A percentile compares a stretch with the other conserved stretches of the same genome.
These are phyloP conservation scores for Mormyrus lacerda DNA, from an alignment of 2,113 vertebrate genomes.

Conservation along the genomic window DNA sequence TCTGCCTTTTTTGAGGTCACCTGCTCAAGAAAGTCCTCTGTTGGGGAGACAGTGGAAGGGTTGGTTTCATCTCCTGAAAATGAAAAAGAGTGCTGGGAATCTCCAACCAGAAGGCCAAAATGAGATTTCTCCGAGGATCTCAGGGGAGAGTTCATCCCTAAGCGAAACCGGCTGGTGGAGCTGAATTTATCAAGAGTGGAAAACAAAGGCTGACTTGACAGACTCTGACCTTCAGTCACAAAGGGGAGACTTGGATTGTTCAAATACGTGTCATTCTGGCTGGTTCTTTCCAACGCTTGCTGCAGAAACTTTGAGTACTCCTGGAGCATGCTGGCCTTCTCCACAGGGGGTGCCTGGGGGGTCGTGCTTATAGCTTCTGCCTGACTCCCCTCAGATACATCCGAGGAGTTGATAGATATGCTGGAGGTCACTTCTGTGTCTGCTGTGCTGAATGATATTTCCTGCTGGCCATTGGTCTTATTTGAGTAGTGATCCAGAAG, in stretches of 20 bases:
- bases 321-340: slow-evolving; percentile 95
- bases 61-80: slow-evolving; percentile 94
- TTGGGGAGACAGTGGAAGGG: slow-evolving; percentile 81
- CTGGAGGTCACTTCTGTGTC: slow-evolving; percentile 95
- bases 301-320: slow-evolving; percentile 98
- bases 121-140: slow-evolving; percentile 92
- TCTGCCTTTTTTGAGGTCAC: slow-evolving; percentile 94
- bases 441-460: slow-evolving; percentile 88
- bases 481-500: slow-evolving; percentile 95
- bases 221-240: slow-evolving; percentile 73
- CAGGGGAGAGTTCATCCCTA: slow-evolving; percentile 87
- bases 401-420: slow-evolving; percentile 91
- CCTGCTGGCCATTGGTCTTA: slow-evolving; percentile 91
- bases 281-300: slow-evolving; percentile 96
- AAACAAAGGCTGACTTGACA: slow-evolving; percentile 72
- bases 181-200: slow-evolving; percentile 85
- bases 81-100: slow-evolving; percentile 92
- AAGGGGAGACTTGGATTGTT: slow-evolving; percentile 92
- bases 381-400: slow-evolving; percentile 79
- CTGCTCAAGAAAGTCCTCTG: slow-evolving; percentile 94
- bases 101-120: slow-evolving; percentile 90
- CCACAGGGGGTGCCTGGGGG: slow-evolving; percentile 75
- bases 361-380: slow-evolving; percentile 72
- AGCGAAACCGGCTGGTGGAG: slow-evolving; percentile 84
- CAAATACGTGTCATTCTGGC: slow-evolving; percentile 98